phyloP scores from a whole-genome alignment of 2,113 vertebrate species.

The Onychorhynchus coronatus region DNA sequence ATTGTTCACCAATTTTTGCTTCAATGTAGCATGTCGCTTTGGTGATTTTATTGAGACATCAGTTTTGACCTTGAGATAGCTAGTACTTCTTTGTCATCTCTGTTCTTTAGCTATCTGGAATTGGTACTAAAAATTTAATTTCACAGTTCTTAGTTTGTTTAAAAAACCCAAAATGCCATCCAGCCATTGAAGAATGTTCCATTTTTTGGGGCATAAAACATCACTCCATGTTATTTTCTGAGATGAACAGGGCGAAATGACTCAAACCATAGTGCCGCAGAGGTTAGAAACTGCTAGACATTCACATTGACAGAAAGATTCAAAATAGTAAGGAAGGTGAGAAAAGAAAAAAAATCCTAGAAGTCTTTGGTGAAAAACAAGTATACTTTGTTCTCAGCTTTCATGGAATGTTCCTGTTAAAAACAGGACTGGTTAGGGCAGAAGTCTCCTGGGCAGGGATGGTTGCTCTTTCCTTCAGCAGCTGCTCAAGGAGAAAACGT shows the following conservation, averaged over 20 bases:
- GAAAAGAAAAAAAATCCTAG: not conserved
- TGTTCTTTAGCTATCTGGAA: not conserved
- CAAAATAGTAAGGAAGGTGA: not conserved
- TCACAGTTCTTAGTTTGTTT: not conserved
- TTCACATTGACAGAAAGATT: not conserved
- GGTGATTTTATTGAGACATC: not conserved
- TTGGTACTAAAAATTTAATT: not conserved
- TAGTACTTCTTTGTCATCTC: not conserved
- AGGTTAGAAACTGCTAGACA: not conserved
- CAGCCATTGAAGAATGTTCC: not conserved
- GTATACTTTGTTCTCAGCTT: not conserved
- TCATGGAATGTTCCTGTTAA: not conserved
- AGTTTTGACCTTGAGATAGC: not conserved
- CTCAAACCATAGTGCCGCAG: not conserved
- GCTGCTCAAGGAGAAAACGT: not conserved
- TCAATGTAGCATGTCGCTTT: not conserved
- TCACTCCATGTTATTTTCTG: not conserved
- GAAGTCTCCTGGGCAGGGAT: not conserved
- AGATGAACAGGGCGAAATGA: not conserved
- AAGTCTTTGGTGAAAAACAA: not conserved
- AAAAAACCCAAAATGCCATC: not conserved
- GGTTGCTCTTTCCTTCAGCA: not conserved
- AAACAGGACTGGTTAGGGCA: not conserved
- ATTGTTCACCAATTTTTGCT: not conserved
- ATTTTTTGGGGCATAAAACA: not conserved